These are phyloP conservation scores for Pangasianodon gigas DNA, from an alignment of 2,113 vertebrate genomes.

Conservation along the genomic window DNA sequence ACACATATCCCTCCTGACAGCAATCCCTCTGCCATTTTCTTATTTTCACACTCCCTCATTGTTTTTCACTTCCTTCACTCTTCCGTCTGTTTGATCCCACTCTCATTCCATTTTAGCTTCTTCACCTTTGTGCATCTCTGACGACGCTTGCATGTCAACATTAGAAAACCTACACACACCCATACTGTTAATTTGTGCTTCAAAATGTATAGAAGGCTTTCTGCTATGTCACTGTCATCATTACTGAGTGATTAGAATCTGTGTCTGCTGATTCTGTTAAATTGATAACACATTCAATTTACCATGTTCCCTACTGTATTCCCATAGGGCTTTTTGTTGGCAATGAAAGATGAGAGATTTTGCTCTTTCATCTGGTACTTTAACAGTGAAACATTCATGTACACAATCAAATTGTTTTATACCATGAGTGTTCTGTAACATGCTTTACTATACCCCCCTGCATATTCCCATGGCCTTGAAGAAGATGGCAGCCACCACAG, in stretches of 20 bases:
- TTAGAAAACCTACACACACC: neutral
- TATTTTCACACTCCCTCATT: constrained; percentile 23
- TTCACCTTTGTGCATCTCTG: neutral
- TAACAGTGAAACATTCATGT: no score
- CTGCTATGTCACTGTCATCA: neutral
- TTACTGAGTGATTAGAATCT: neutral
- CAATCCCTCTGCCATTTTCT: constrained; percentile 23
- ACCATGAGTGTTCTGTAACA: no score
- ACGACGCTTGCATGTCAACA: constrained; percentile 1
- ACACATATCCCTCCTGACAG: constrained; percentile 7
- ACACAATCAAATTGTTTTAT: no score
- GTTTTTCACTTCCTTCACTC: constrained; percentile 14
- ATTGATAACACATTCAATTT: no score
- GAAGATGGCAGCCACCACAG: no score
- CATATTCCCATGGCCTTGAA: no score
- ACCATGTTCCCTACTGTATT: no score
- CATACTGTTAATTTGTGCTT: neutral
- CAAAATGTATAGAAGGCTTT: neutral
- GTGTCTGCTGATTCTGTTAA: no score
- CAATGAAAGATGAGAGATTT: no score
- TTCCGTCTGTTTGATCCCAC: constrained; percentile 25
- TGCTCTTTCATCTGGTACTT: no score
- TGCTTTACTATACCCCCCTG: no score
- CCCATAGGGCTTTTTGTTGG: no score
- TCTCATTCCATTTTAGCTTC: constrained; percentile 41